Evolutionary conservation across 2,113 vertebrate genomes (phyloP), one percentile per base, ranked within the genome.

Genomic region (Emydura subglobosa): DNA sequence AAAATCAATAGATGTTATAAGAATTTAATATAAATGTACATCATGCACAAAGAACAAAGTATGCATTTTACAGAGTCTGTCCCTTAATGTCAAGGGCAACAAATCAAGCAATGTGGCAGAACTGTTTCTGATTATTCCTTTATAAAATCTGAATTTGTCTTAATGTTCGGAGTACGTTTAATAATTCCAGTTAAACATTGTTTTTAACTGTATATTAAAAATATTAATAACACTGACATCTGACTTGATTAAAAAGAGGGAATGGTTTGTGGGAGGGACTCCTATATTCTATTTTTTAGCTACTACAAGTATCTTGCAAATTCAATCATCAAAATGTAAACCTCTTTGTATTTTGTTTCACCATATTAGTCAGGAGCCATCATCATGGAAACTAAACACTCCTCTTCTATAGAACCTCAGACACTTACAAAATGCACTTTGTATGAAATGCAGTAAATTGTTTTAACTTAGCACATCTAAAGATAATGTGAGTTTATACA

Each of bases 391-490:
- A 81, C 29, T 42, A 74, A 95, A 91, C 39, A 91, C 84, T 59
- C 11, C n/a, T 85, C 54, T 81, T 1, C 0, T 17, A 1, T 13
- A 5, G 54, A 7, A 91, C 94, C 68, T 21, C n/a, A 22, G 79
- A 81, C 2, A 0, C 79, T 96, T 90, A 81, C 76, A 76, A 87
- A 90, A 79, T 50, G 82, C 14, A 11, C 85, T 96, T 88, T 90
- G 50, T 88, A 91, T 91, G 83, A 92, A 95, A 90, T 94, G 91
- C 87, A 95, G 89, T 95, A 95, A 93, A 27, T 85, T 49, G 90
- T 95, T 94, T 94, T 96, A 97, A 94, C 4, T 55, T 94, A 94
- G 94, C 96, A 11, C 92, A 93, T 83, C 81, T 53, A 42, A 86
- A 95, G 96, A 90, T 95, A 95, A 96, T 82, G 76, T 13, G 65